Evolutionary conservation across 30 jellyfish, hydroid and myxozoan species (phyloP).

Genomic region (Mastigias papua): DNA sequence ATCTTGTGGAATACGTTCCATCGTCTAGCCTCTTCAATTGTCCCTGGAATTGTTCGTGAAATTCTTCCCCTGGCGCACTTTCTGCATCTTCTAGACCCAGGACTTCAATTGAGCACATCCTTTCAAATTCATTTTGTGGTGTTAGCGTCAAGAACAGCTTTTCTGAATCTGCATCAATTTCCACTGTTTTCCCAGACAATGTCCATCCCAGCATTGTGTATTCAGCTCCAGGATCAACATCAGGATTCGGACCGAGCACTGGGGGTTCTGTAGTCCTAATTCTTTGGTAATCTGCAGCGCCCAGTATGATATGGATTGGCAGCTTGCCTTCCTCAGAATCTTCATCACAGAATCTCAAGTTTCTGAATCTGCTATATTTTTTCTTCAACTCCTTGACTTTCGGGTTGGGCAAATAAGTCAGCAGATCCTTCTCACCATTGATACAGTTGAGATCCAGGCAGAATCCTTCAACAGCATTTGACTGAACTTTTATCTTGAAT

Average conservation of each 20-base stretch:
- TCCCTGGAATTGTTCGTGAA: conserved; percentile 57
- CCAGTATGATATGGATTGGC: conserved; percentile 72
- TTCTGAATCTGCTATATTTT: conserved; percentile 27
- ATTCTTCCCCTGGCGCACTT: conserved; percentile 47
- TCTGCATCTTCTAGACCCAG: conserved; percentile 52
- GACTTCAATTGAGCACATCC: conserved; percentile 44
- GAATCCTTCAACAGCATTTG: conserved; percentile 43
- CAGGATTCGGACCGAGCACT: conserved; percentile 75
- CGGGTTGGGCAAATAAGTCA: conserved; percentile 56
- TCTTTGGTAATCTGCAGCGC: conserved; percentile 67
- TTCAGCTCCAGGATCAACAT: conserved; percentile 77
- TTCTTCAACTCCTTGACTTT: conserved; percentile 40
- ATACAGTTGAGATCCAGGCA: conserved; percentile 22
- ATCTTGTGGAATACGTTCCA: conserved; percentile 67
- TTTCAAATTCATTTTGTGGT: conserved; percentile 45
- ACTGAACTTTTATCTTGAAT: conserved; percentile 33
- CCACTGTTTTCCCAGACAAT: conserved; percentile 60
- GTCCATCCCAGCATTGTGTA: conserved; percentile 80
- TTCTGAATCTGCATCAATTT: conserved; percentile 34
- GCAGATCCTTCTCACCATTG: conserved; percentile 44
- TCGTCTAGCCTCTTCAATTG: conserved; percentile 47
- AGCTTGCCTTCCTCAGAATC: conserved; percentile 53
- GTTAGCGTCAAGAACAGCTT: conserved; percentile 21
- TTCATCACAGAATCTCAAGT: conserved; percentile 49
- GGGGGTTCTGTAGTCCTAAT: conserved; percentile 69